Conservation (phyloP, 2,113 vertebrate genomes). For the Morone saxatilis region DNA sequence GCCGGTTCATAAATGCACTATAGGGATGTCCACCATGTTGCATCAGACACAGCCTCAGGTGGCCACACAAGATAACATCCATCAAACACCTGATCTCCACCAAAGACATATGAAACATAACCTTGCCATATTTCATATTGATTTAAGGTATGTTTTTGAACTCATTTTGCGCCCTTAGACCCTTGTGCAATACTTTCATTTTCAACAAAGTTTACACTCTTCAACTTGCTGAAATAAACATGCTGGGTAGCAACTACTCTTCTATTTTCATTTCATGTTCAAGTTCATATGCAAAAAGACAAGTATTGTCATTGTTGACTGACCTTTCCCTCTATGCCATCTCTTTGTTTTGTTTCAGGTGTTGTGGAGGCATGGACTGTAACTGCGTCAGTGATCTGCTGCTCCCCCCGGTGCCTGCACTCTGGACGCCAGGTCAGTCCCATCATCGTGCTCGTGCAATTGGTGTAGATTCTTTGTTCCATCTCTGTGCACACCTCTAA, state of each 20-base stretch:
- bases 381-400: conserved; percentile 94
- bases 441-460: background rate
- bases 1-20: conserved; percentile 62
- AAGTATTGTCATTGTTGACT: background rate
- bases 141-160: conserved; percentile 68
- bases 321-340: background rate
- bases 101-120: conserved; percentile 75
- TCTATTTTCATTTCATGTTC: background rate
- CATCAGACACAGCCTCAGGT: conserved; percentile 77
- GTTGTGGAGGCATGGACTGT: conserved; percentile 90
- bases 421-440: conserved; percentile 93
- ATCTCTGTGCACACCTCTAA: conserved; percentile 11
- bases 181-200: conserved; percentile 65
- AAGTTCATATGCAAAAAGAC: background rate
- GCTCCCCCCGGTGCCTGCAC: conserved; percentile 91
- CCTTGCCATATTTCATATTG: conserved; percentile 72
- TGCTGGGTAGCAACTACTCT: background rate
- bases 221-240: conserved; percentile 32
- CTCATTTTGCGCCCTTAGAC: conserved; percentile 39
- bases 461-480: background rate
- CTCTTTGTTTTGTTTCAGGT: conserved; percentile 71
- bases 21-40: conserved; percentile 75
- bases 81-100: conserved; percentile 76
- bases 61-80: conserved; percentile 69
- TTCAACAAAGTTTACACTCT: conserved; percentile 60